Evolutionary conservation across 1,140 invertebrate species (phyloP), one percentile per base, ranked within the genome.

Genomic region (Drosophila subpulchrella): DNA sequence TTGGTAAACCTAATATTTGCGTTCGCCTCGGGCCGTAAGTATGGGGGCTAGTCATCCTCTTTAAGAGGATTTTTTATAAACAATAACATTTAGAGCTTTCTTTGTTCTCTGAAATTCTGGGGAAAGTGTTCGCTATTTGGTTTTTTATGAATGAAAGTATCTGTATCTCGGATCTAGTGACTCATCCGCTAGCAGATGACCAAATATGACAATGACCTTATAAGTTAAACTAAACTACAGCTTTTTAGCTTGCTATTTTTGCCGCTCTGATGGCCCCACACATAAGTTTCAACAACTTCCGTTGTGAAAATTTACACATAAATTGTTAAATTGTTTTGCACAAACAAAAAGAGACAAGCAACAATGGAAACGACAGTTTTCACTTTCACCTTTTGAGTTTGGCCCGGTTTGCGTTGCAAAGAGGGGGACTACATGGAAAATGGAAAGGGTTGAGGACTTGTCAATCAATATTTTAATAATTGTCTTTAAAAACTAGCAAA

Each of bases 201-300:
- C 81, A 84, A 80, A 77, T 70, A 72, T 78, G 78, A 81, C 74
- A 81, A 75, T 86, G 82, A 85, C 81, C 81, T 85, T 85, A 81
- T 63, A 74, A 51, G 77, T 55, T 38, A 59, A 59, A 62, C 70
- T 75, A 79, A 59, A 56, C 70, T 75, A 79, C 20, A 78, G 65
- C 61, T 39, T 59, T 27, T 38, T 34, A 44, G 34, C 7, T 38
- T 44, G 27, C n/a, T 62, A n/a, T 47, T 65, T 46, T 48, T 65
- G 44, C 36, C 34, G 54, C 57, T 73, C 46, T 56, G 48, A 7
- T 61, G 46, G 38, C 44, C 48, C 54, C 73, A 78, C 78, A 65
- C 67, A 73, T 74, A 42, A 58, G 71, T 65, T 65, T 68, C 53
- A 84, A 77, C 81, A 80, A 85, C 81, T 86, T 85, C 81, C 81